phyloP scores from a whole-genome alignment of 2,888 invertebrate species.

The Tortricodes alternella region DNA sequence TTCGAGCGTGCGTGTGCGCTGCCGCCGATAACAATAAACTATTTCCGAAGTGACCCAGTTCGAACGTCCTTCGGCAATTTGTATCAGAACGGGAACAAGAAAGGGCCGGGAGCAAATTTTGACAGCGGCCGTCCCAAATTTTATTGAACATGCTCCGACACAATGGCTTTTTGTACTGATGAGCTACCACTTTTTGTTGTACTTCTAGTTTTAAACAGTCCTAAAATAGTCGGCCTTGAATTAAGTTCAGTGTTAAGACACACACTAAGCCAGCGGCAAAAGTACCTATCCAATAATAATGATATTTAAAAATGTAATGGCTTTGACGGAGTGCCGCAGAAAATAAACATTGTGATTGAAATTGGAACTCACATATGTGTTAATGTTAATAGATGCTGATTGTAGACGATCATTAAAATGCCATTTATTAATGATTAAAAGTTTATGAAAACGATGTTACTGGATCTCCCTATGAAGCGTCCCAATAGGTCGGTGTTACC shows the following conservation, averaged over 20 bases:
- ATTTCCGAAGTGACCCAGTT: conserved; percentile 83
- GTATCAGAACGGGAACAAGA: conserved; percentile 80
- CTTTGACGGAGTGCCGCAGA: conserved; percentile 44
- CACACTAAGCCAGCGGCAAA: conserved; percentile 12
- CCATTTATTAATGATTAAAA: conserved; percentile 67
- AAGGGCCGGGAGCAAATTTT: conserved; percentile 73
- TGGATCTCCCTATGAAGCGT: conserved; percentile 51
- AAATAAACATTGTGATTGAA: conserved; percentile 42
- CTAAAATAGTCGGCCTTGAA: conserved; percentile 54
- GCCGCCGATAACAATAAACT: conserved; percentile 82
- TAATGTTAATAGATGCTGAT: conserved; percentile 62
- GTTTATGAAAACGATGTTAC: conserved; percentile 58
- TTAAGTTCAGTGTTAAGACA: conserved; percentile 42
- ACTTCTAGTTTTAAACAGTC: conserved; percentile 36
- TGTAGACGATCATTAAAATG: conserved; percentile 64
- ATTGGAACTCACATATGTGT: conserved; percentile 60
- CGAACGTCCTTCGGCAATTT: conserved; percentile 80
- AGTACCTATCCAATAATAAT: conserved; percentile 40
- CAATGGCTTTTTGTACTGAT: conserved; percentile 52
- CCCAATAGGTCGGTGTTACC: conserved; percentile 57
- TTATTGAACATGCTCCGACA: conserved; percentile 55
- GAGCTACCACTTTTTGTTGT: conserved; percentile 53
- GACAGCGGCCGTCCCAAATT: conserved; percentile 60
- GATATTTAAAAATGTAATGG: conserved; percentile 39
- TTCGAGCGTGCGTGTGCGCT: conserved; percentile 72